phyloP scores from a whole-genome alignment of 2,888 invertebrate species.

The Branchellion lobata region DNA sequence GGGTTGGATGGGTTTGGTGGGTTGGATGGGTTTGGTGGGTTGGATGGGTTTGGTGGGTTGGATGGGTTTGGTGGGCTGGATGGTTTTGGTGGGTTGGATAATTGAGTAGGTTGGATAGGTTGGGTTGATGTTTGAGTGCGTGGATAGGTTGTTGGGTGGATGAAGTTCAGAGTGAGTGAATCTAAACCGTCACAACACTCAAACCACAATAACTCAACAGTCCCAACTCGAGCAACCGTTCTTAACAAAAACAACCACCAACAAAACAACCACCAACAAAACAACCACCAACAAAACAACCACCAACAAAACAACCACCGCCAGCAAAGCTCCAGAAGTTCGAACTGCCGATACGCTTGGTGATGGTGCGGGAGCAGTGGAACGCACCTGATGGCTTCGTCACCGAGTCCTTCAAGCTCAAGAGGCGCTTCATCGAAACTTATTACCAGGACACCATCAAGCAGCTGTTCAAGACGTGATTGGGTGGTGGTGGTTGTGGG shows the following conservation, averaged over 20 bases:
- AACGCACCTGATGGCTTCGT: conserved; percentile 94
- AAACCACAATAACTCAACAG: too few relatives aligned
- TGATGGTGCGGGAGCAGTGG: conserved; percentile 88
- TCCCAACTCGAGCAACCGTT: too few relatives aligned
- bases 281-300: too few relatives aligned
- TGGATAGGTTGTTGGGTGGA: too few relatives aligned
- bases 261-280: too few relatives aligned
- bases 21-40: neutral
- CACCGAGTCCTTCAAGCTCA: conserved; percentile 95
- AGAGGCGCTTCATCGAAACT: conserved; percentile 91
- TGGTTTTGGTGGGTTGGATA: neutral
- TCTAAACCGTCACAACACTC: too few relatives aligned
- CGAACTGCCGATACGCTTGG: conserved; percentile 86
- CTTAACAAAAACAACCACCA: too few relatives aligned
- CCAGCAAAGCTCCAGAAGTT: conserved; percentile 84
- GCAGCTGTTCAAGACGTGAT: conserved; percentile 72
- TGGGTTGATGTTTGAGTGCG: too few relatives aligned
- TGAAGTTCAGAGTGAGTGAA: too few relatives aligned
- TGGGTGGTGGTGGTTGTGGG: neutral
- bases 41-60: neutral
- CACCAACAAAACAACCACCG: too few relatives aligned
- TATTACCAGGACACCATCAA: conserved; percentile 88
- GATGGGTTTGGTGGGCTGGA: too few relatives aligned
- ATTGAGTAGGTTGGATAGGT: neutral
- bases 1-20: too few relatives aligned